phyloP scores from a whole-genome alignment of 2,113 vertebrate genomes.

The Fukomys damarensis region DNA sequence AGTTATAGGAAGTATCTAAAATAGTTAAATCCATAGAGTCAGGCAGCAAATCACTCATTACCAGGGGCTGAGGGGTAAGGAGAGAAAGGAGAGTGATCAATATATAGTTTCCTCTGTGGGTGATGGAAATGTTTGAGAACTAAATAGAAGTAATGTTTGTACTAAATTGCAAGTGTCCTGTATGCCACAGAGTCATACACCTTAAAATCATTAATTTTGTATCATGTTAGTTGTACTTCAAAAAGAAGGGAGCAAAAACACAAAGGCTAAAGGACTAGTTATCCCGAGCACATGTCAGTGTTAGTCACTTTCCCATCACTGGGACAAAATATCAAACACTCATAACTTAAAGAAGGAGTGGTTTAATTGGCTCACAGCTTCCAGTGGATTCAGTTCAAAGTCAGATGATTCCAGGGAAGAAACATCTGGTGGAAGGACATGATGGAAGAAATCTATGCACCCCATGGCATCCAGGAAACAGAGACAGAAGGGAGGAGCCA shows the following conservation, averaged over 20 bases:
- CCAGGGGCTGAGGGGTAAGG: not conserved
- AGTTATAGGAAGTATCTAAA: not conserved
- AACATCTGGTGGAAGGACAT: not conserved
- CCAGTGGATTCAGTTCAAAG: not conserved
- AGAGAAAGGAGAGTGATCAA: not conserved
- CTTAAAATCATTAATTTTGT: not conserved
- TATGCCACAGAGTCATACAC: not conserved
- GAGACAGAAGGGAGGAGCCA: not conserved
- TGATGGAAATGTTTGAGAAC: not conserved
- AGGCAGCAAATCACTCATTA: not conserved
- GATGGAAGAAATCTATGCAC: not conserved
- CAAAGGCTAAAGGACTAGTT: not conserved
- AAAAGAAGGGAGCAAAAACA: not conserved
- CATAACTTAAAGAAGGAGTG: not conserved
- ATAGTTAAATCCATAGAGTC: not conserved
- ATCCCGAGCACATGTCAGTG: not conserved
- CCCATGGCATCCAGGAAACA: not conserved
- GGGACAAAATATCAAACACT: not conserved
- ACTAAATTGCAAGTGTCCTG: not conserved
- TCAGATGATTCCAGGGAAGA: not conserved
- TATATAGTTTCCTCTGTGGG: too few relatives aligned
- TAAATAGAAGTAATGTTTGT: not conserved
- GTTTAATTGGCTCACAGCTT: not conserved
- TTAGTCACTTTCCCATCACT: not conserved
- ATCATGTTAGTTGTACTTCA: not conserved